Base-by-base conservation (phyloP, 2,888 invertebrate species). In the Hybos culiciformis region DNA sequence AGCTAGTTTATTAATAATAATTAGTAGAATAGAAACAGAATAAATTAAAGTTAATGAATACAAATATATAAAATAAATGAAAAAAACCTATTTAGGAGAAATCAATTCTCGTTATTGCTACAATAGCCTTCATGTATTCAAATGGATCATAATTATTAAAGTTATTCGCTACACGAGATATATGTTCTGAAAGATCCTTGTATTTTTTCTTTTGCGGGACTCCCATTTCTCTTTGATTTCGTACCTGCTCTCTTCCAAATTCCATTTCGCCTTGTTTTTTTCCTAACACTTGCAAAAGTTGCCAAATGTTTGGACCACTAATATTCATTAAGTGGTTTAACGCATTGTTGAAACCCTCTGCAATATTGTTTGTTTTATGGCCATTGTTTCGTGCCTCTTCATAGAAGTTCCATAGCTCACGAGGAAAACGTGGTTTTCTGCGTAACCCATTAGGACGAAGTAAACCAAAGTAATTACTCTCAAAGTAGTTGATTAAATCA, bases 331-430 rank as follows among this genome's bases (percentile, higher is more conserved):
- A 32, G 14, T 32, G 31, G 31, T 32, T 32, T 32, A 32, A 32
- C 31, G 31, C 15, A 32, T 32, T 32, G 31, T 32, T 32, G 31
- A 15, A 32, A 32, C 31, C 31, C 15, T 32, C 31, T 32, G 14
- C 31, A 32, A 32, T 32, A 32, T 32, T 32, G 15, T 32, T 32
- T 32, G 31, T 32, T 32, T 32, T 32, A 32, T 32, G 31, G n/a
- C 31, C 31, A 15, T 32, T 32, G 31, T 15, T 26, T 26, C 26
- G 26, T 26, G 26, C 26, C 26, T 26, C 26, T 26, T 4, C 4
- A 26, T 26, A 26, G 26, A 26, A 26, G 26, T 26, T 26, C 26
- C 26, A 26, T 26, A 26, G 26, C 26, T 26, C 26, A 26, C 31
- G 31, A 32, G 14, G 4, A 32, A 32, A 32, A n/a, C n/a, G 31